Percentiles rank a stretch among this genome's conserved stretches.
Conservation (phyloP, 2,113 vertebrate species). For the Syngnathus floridae region DNA sequence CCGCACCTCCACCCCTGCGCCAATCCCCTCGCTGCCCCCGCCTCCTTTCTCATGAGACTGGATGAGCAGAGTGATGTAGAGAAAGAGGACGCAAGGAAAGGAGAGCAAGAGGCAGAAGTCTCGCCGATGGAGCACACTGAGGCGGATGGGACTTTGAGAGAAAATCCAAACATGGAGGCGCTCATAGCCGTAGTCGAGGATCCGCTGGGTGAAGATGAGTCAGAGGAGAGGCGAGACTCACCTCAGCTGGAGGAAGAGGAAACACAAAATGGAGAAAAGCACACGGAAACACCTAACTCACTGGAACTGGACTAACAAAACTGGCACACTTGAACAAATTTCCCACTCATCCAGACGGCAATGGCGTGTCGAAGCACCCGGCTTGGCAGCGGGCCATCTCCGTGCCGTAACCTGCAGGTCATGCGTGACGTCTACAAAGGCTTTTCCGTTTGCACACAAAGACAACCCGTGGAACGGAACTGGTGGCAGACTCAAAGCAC, state of each 20-base stretch:
- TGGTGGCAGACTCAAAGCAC: constrained; percentile 35
- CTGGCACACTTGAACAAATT: constrained; percentile 14
- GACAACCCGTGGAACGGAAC: constrained; percentile 14
- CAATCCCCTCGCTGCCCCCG: constrained; percentile 57
- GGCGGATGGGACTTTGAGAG: constrained; percentile 29
- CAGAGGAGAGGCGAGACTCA: constrained; percentile 9
- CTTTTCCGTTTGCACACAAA: constrained; percentile 50
- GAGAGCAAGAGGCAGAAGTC: constrained; percentile 13
- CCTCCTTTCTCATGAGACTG: constrained; percentile 36
- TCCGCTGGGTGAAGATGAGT: neutral
- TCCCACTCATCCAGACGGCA: constrained; percentile 7
- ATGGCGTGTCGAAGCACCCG: constrained; percentile 1
- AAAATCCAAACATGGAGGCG: constrained; percentile 27
- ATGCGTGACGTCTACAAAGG: constrained; percentile 13
- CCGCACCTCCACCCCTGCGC: constrained; percentile 76
- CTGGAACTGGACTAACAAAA: constrained; percentile 53
- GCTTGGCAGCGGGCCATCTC: constrained; percentile 21
- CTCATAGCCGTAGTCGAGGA: constrained; percentile 25
- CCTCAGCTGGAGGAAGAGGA: constrained; percentile 1
- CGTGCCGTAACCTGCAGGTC: constrained; percentile 7
- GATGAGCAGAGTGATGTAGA: constrained; percentile 15
- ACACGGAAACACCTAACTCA: constrained; percentile 42
- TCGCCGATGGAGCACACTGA: constrained; percentile 29
- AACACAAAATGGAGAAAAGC: constrained; percentile 15
- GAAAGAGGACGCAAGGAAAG: neutral